Evolutionary conservation across 2,797 vertebrate genomes (phyloP).

Genomic region (Eidolon dupreanum): DNA sequence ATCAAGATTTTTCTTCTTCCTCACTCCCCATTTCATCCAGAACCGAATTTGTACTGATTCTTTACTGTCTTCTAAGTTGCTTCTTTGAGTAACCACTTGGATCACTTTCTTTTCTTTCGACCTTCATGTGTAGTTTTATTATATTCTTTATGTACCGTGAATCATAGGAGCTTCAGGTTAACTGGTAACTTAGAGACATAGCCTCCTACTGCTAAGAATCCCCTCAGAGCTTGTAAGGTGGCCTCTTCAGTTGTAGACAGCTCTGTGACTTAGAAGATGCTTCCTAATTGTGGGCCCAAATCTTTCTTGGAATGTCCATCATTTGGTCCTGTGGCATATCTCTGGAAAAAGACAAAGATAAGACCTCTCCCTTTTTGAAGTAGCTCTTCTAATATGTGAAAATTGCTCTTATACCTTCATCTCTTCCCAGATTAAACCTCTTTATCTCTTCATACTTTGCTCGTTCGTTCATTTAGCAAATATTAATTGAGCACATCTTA

Average conservation of each 20-base stretch:
- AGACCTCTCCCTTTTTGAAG: not conserved
- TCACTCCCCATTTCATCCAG: not conserved
- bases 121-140: not conserved
- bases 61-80: not conserved
- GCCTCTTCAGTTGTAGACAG: not conserved
- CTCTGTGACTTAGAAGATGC: not conserved
- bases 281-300: not conserved
- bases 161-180: not conserved
- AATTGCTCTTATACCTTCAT: not conserved
- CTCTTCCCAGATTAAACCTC: not conserved
- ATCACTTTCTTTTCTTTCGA: constrained; percentile 4
- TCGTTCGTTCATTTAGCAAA: not conserved
- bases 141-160: constrained; percentile 14
- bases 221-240: not conserved
- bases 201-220: not conserved
- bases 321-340: not conserved
- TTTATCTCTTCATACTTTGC: not conserved
- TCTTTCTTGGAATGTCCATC: not conserved
- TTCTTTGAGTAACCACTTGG: not conserved
- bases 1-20: not conserved
- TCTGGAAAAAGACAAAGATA: not conserved
- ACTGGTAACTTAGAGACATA: not conserved
- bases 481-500: not conserved
- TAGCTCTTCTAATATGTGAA: not conserved
- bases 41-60: not conserved